Conservation (phyloP, 2,113 vertebrate species). For the Emberiza fucata region DNA sequence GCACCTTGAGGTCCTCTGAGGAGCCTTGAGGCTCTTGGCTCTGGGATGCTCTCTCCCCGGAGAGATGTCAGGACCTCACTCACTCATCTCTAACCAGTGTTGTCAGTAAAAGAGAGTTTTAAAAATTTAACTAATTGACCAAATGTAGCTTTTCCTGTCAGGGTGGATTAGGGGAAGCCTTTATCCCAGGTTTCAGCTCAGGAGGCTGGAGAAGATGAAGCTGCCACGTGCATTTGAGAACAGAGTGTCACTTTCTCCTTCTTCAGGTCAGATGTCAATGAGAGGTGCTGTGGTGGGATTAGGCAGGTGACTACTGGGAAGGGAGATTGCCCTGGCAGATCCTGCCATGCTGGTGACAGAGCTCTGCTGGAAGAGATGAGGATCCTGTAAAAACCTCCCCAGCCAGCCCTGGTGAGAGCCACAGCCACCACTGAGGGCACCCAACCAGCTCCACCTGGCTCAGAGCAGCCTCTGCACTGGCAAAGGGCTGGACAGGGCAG, state of each 20-base stretch:
- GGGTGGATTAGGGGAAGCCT: not conserved
- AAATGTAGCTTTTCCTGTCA: slow-evolving; percentile 33
- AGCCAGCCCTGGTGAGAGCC: not conserved
- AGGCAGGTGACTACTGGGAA: slow-evolving; percentile 7
- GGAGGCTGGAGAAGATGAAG: not conserved
- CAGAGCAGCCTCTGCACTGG: not conserved
- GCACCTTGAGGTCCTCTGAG: not conserved
- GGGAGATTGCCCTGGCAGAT: slow-evolving; percentile 11
- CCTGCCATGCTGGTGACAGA: slow-evolving; percentile 1
- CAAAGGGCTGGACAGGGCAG: not conserved
- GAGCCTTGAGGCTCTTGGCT: not conserved
- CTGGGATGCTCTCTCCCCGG: not conserved
- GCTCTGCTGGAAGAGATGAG: not conserved
- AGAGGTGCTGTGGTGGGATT: slow-evolving; percentile 19
- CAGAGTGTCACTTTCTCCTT: not conserved
- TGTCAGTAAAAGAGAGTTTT: slow-evolving; percentile 16
- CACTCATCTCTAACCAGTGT: not conserved
- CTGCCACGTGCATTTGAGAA: not conserved
- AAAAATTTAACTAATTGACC: slow-evolving; percentile 41
- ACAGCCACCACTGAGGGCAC: not conserved
- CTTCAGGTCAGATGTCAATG: not conserved
- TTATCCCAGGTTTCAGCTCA: not conserved
- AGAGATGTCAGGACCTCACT: slow-evolving; percentile 1
- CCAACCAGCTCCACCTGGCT: not conserved
- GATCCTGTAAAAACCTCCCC: not conserved